Evolutionary conservation across 1,140 invertebrate species (phyloP).

Genomic region (Brachionus rotundiformis): DNA sequence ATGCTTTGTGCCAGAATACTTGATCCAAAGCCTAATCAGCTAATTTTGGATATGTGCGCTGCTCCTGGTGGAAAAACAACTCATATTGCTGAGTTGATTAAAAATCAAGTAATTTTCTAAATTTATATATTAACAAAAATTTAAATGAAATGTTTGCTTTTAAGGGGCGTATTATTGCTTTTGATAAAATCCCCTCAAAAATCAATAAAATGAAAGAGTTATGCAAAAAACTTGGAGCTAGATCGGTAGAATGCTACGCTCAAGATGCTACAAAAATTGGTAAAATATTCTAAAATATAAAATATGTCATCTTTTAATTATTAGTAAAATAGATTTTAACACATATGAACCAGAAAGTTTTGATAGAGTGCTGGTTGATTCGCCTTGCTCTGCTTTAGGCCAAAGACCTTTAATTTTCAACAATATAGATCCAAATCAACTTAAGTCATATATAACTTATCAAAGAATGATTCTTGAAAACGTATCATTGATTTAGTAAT

Average conservation of each 20-base stretch:
- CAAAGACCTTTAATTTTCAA: conserved; percentile 45
- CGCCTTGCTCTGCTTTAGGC: conserved; percentile 80
- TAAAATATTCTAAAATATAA: no score
- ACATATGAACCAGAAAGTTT: conserved; percentile 71
- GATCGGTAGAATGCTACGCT: conserved; percentile 85
- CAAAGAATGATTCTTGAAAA: conserved; percentile 34
- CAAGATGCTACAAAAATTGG: conserved; percentile 79
- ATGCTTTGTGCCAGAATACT: conserved; percentile 38
- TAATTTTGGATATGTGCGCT: conserved; percentile 91
- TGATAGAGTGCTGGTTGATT: conserved; percentile 92
- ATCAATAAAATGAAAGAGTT: conserved; percentile 92
- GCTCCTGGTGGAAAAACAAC: conserved; percentile 98
- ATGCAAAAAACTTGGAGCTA: conserved; percentile 89
- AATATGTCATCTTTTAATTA: no score
- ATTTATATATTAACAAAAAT: no score
- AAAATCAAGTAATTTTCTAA: conserved; percentile 84
- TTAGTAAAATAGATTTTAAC: conserved; percentile 34
- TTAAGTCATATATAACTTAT: conserved; percentile 29
- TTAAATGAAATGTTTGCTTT: no score
- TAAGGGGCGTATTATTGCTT: conserved; percentile 85
- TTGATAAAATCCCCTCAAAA: conserved; percentile 87
- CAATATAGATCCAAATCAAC: background rate
- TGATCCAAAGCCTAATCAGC: conserved; percentile 86
- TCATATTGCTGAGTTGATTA: conserved; percentile 94
- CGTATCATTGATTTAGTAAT: background rate